Conservation (phyloP, 2,888 invertebrate species). For the Dicycla oo region DNA sequence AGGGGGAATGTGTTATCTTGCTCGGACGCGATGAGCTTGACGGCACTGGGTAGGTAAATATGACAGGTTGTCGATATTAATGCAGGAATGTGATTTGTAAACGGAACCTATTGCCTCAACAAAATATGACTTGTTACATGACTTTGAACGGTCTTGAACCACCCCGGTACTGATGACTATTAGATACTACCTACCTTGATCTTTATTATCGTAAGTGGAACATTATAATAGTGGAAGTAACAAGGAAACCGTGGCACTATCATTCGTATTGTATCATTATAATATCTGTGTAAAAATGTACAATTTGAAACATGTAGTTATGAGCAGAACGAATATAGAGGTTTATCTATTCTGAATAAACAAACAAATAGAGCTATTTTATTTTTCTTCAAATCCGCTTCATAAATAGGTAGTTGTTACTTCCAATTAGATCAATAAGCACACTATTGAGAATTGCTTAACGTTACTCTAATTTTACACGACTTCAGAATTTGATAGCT, state of each 20-base stretch:
- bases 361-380: constrained; percentile 18
- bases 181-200: no score
- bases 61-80: constrained; percentile 24
- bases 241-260: neutral
- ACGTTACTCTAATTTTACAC: constrained; percentile 34
- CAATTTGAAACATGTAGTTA: neutral
- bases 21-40: constrained; percentile 6
- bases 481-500: constrained; percentile 20
- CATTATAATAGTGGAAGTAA: neutral
- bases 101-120: constrained; percentile 11
- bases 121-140: constrained; percentile 21
- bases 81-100: constrained; percentile 46
- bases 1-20: constrained; percentile 32
- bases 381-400: constrained; percentile 31
- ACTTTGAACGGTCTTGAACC: constrained; percentile 23
- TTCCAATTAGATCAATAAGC: constrained; percentile 60
- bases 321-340: neutral
- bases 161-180: neutral
- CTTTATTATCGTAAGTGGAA: neutral
- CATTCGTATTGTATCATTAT: neutral
- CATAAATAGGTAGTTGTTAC: constrained; percentile 41
- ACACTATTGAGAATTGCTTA: constrained; percentile 47
- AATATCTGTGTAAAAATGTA: neutral
- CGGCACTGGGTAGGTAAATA: neutral
- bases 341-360: neutral